A percentile compares a stretch with the other conserved stretches of the same genome.
These are phyloP conservation scores for Brachyrhaphis roseni DNA, from an alignment of 2,797 vertebrate genomes.

Conservation along the genomic window DNA sequence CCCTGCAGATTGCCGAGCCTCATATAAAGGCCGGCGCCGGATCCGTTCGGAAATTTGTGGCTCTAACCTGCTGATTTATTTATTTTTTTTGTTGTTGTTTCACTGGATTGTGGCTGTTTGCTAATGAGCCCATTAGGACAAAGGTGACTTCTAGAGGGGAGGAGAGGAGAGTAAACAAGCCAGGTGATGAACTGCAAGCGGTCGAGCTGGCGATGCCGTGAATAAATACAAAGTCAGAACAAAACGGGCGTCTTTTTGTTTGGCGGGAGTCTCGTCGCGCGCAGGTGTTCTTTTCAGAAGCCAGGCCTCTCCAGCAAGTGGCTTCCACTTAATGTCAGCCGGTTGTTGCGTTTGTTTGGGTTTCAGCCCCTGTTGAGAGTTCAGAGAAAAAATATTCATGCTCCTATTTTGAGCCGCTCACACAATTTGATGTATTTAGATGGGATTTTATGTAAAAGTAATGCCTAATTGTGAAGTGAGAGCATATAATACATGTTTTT, in stretches of 20 bases:
- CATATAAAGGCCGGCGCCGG: conserved; percentile 75
- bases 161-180: conserved; percentile 73
- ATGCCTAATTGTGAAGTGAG: neutral
- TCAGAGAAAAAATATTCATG: neutral
- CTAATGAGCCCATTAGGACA: conserved; percentile 75
- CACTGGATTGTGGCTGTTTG: conserved; percentile 41
- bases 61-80: conserved; percentile 47
- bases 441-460: neutral
- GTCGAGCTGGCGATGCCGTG: conserved; percentile 30
- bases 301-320: neutral
- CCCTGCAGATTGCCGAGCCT: conserved; percentile 68
- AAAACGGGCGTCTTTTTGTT: conserved; percentile 42
- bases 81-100: conserved; percentile 34
- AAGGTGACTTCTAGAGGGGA: conserved; percentile 70
- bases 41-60: conserved; percentile 55
- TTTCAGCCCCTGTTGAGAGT: neutral
- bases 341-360: neutral
- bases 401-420: neutral
- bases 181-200: conserved; percentile 69
- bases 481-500: neutral
- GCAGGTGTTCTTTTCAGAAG: conserved; percentile 82
- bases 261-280: conserved; percentile 44
- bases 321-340: neutral
- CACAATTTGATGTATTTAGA: neutral
- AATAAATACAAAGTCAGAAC: conserved; percentile 29